Base-by-base conservation (phyloP, 2,113 vertebrate genomes). In the Hippocampus guttulatus region DNA sequence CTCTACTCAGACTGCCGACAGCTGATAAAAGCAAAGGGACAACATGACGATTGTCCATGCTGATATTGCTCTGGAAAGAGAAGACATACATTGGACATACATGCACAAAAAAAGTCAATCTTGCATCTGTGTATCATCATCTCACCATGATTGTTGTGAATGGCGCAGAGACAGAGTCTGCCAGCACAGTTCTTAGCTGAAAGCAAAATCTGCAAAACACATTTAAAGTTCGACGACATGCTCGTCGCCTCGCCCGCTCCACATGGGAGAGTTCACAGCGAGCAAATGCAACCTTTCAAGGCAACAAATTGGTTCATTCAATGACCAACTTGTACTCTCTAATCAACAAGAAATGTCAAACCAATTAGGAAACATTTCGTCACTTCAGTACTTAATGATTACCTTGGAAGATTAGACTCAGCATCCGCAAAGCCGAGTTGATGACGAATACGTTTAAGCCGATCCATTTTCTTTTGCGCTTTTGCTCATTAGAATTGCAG, bases 141-240 rank as follows among this genome's bases (percentile, higher is more conserved):
- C 94, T 90, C 91, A 96, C 95, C 94, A 96, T 85, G 33, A 93
- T 5, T 20, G 83, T 75, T 14, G 74, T 76, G 75, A 95, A 90
- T 3, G 85, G 74, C 0, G 87, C 85, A 33, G 90, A 74, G 70
- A 89, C 79, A 3, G 0, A 78, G 0, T 88, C 78, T 70, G 81
- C 79, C 66, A 94, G 66, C 67, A 0, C 79, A 66, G 76, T 71
- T 76, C 71, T 90, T 69, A 93, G 85, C 85, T 91, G 88, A 63
- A 75, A 41, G 76, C 80, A 89, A 90, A 95, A 94, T 82, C 95
- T 98, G 88, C 78, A 80, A 80, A 25, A 70, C 52, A 6, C 33
- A 38, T 38, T 38, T 38, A 38, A 33, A 38, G 33, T 38, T 38
- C 33, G 33, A 33, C 30, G 5, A 38, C 33, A 38, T 38, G 33